phyloP scores from a whole-genome alignment of 2,797 vertebrate genomes.

The Coranthus polyacanthus region DNA sequence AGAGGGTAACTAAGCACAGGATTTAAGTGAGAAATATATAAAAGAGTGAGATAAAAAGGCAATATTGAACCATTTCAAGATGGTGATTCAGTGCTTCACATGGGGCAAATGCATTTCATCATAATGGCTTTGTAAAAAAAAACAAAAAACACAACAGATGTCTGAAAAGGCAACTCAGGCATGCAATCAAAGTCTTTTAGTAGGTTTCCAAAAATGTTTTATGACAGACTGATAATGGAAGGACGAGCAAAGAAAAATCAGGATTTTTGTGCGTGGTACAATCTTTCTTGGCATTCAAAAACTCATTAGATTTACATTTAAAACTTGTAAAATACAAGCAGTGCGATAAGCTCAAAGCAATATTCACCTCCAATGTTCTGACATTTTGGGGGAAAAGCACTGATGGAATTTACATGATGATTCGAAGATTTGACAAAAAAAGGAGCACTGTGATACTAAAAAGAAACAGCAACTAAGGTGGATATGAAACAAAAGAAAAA shows the following conservation, averaged over 20 bases:
- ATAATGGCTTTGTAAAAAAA: not conserved
- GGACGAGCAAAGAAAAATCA: not conserved
- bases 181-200: no score
- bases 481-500: not conserved
- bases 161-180: slow-evolving; percentile 3
- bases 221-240: slow-evolving; percentile 3
- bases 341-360: slow-evolving; percentile 1
- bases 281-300: slow-evolving; percentile 21
- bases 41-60: not conserved
- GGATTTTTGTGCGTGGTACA: not conserved
- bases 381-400: not conserved
- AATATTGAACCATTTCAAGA: not conserved
- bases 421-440: not conserved
- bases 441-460: not conserved
- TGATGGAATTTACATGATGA: not conserved
- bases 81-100: slow-evolving; percentile 1
- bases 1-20: not conserved
- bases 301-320: not conserved
- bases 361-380: slow-evolving; percentile 7
- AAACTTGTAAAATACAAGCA: slow-evolving; percentile 2
- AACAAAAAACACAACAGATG: not conserved
- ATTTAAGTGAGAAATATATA: not conserved
- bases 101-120: slow-evolving; percentile 3
- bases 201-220: not conserved
- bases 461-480: not conserved